These are phyloP conservation scores for Phalacrocorax aristotelis DNA, from an alignment of 2,113 vertebrate species.

Conservation along the genomic window DNA sequence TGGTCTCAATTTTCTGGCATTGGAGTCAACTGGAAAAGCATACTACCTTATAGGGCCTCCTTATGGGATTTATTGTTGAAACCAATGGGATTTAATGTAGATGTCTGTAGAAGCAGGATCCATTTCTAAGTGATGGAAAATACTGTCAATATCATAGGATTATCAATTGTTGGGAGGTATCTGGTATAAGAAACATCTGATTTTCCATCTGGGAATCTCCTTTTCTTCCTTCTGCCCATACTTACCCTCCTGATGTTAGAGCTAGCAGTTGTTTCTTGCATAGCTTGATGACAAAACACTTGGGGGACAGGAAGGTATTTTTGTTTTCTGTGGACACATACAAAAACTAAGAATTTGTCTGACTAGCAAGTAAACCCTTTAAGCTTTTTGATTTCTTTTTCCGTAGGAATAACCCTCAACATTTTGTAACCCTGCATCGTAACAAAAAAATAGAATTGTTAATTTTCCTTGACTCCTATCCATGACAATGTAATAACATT, in stretches of 20 bases:
- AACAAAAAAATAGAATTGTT: neutral
- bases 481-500: neutral
- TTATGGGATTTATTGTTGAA: neutral
- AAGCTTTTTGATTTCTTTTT: neutral
- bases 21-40: neutral
- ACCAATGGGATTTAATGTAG: neutral
- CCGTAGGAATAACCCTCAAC: neutral
- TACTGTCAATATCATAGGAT: neutral
- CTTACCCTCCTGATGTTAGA: neutral
- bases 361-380: neutral
- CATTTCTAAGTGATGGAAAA: neutral
- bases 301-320: neutral
- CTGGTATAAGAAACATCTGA: neutral
- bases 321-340: neutral
- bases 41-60: neutral
- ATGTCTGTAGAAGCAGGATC: slow-evolving; percentile 59
- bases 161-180: neutral
- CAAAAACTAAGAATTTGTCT: neutral
- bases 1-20: neutral
- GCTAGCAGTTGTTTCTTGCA: neutral
- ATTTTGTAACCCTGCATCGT: neutral
- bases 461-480: neutral
- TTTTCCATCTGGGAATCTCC: neutral
- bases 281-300: neutral
- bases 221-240: neutral